Conservation (phyloP, 2,888 invertebrate species). For the Stenolophus ochropezus region DNA sequence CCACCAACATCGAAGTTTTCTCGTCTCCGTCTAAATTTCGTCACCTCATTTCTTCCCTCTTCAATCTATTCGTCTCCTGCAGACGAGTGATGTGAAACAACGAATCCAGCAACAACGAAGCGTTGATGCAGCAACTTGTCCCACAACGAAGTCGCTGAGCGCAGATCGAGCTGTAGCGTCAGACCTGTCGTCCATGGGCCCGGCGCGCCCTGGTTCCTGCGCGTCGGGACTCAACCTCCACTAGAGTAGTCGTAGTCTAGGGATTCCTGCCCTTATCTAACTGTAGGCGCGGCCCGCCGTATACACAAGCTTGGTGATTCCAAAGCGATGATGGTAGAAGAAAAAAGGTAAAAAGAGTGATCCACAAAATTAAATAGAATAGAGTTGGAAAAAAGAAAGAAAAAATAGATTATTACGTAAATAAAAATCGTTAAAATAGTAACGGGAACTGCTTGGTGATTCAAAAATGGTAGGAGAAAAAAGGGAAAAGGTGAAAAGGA, state of each 20-base stretch:
- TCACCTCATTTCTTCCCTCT: too few relatives aligned
- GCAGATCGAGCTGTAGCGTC: slow-evolving; percentile 57
- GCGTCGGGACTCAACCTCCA: slow-evolving; percentile 30
- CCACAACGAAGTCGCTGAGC: slow-evolving; percentile 41
- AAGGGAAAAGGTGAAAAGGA: too few relatives aligned
- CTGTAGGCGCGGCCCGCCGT: neutral
- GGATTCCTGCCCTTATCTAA: slow-evolving; percentile 40
- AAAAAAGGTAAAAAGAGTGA: neutral
- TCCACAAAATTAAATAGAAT: too few relatives aligned
- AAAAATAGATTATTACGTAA: too few relatives aligned
- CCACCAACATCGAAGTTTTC: too few relatives aligned
- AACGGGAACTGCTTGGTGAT: too few relatives aligned
- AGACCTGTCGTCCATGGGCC: slow-evolving; percentile 58
- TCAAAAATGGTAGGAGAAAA: too few relatives aligned
- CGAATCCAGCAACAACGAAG: slow-evolving; percentile 34
- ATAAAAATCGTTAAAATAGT: too few relatives aligned
- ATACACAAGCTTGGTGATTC: neutral
- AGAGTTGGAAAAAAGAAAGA: too few relatives aligned
- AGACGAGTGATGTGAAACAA: neutral
- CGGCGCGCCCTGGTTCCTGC: slow-evolving; percentile 49
- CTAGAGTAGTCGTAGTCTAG: slow-evolving; percentile 36
- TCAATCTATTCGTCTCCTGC: too few relatives aligned
- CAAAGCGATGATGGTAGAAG: neutral
- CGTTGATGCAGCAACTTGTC: slow-evolving; percentile 20
- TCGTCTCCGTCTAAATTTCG: too few relatives aligned